A percentile compares a stretch with the other conserved stretches of the same genome.
Evolutionary conservation across 2,888 invertebrate genomes (phyloP).

Genomic region (Athalia cordata): DNA sequence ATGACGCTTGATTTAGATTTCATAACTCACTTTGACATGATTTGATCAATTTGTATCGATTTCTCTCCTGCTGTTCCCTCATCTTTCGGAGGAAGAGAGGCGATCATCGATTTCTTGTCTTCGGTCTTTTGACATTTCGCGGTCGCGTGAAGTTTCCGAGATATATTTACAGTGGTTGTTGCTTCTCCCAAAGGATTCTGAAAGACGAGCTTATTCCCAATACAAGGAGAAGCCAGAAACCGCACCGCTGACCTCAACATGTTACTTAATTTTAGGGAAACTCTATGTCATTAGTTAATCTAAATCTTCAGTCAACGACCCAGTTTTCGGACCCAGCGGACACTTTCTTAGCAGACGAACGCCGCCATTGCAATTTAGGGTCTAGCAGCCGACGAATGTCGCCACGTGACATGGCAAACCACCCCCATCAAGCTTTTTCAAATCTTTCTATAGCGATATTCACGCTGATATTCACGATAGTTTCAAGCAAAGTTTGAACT

Average conservation of each 20-base stretch:
- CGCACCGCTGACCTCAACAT: conserved; percentile 22
- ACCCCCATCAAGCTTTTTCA: too few relatives aligned
- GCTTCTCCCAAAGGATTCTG: not conserved
- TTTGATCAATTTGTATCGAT: conserved; percentile 81
- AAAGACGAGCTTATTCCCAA: conserved; percentile 1
- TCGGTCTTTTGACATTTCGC: conserved; percentile 60
- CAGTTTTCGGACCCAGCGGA: too few relatives aligned
- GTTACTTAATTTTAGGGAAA: not conserved
- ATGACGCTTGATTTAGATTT: not conserved
- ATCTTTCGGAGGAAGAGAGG: conserved; percentile 75
- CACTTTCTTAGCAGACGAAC: too few relatives aligned
- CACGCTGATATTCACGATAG: too few relatives aligned
- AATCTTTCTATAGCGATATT: too few relatives aligned
- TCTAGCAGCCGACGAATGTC: too few relatives aligned
- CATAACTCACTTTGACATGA: conserved; percentile 77
- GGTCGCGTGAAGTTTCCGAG: conserved; percentile 51
- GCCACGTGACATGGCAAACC: too few relatives aligned
- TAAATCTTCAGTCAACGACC: too few relatives aligned
- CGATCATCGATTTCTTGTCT: conserved; percentile 66
- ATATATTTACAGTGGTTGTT: not conserved
- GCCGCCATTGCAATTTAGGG: too few relatives aligned
- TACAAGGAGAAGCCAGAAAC: conserved; percentile 3
- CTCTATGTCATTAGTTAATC: not conserved
- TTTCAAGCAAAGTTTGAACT: too few relatives aligned
- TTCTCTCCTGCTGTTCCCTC: conserved; percentile 88